Evolutionary conservation across 2,797 vertebrate genomes (phyloP).

Genomic region (Loris lydekkerianus): DNA sequence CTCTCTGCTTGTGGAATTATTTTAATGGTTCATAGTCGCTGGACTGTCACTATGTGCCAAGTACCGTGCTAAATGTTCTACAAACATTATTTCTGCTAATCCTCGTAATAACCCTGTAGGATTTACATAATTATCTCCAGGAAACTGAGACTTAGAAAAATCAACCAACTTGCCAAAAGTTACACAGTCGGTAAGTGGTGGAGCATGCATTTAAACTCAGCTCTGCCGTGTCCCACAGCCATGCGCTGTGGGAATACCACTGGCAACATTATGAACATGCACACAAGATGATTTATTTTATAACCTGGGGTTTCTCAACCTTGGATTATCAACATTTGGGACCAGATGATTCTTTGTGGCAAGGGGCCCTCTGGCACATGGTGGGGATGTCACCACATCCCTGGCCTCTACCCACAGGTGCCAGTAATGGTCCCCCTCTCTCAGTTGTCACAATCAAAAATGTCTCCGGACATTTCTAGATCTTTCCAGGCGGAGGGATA

Average conservation of each 20-base stretch:
- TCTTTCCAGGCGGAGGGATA: accelerated
- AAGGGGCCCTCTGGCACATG: background rate
- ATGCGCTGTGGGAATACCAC: accelerated
- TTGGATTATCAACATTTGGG: background rate
- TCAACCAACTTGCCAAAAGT: constrained; percentile 41
- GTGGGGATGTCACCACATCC: accelerated
- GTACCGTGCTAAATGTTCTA: background rate
- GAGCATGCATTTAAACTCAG: background rate
- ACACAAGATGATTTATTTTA: background rate
- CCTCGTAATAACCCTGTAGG: background rate
- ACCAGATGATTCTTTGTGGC: background rate
- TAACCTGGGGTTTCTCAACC: background rate
- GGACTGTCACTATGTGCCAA: background rate
- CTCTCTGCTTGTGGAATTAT: background rate
- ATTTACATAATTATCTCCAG: constrained; percentile 35
- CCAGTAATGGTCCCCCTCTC: accelerated
- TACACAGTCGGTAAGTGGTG: background rate
- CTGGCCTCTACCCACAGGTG: background rate
- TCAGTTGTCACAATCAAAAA: background rate
- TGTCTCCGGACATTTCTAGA: background rate
- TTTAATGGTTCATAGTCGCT: background rate
- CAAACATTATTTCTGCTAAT: background rate
- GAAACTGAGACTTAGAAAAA: background rate
- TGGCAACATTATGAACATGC: background rate
- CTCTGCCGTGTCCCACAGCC: background rate